Base-by-base conservation (phyloP, 2,888 invertebrate species). In the Ophioninae sp. region DNA sequence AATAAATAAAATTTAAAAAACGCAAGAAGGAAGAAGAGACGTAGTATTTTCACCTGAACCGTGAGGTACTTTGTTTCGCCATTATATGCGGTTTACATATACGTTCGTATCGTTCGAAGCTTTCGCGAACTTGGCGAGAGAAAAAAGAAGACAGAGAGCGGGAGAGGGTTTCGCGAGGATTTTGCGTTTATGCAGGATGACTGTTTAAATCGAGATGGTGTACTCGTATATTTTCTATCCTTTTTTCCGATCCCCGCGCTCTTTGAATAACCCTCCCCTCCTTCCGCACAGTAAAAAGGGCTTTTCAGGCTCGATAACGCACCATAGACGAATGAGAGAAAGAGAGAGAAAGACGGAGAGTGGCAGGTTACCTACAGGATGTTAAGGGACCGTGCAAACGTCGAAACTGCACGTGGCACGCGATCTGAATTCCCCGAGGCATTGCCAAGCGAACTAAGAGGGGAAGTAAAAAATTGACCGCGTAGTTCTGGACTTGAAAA, bases 331-430 rank as follows among this genome's bases (percentile, higher is more conserved):
- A 56, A 39, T 23, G 65, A 65, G 69, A 59, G n/a, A 61, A 62
- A 67, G 69, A 61, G 59, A 37, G 59, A 72, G 13, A 44, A n/a
- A 10, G 23, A 41, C 44, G 30, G 37, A 30, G 37, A 39, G 56
- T n/a, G 13, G 23, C 21, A 44, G 37, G 50, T 44, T 41, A 17
- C n/a, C 59, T 13, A 57, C 67, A 80, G 77, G 81, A 79, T 80
- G 76, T 64, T 61, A 39, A 72, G 74, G 62, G 82, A 73, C 75
- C 79, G 79, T 75, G 84, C 82, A 84, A 85, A 84, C 73, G 82
- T 84, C 81, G 83, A 85, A 86, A 87, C 79, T 76, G 79, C 82
- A 85, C 82, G 84, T 75, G 79, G 85, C 87, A 87, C 85, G 85
- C 85, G 86, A 87, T 86, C 82, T 65, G 68, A 81, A 86, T 85